Evolutionary conservation across 2,113 vertebrate species (phyloP), one percentile per base, ranked within the genome.

Genomic region (Patagioenas fasciata): DNA sequence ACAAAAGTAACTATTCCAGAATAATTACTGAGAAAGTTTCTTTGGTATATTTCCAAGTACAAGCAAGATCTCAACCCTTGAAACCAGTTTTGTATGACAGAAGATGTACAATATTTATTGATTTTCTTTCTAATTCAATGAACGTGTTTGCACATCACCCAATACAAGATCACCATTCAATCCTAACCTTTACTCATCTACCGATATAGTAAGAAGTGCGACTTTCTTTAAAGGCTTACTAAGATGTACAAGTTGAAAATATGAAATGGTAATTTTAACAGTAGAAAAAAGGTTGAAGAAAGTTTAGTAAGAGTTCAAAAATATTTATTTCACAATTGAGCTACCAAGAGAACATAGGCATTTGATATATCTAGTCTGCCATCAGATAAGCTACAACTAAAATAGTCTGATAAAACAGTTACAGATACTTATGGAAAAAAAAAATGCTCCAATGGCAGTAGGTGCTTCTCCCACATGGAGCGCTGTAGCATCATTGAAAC

Each of bases 81-180:
- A 12, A 81, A 31, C 7, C 32, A 42, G 24, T 44, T 95, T 14
- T 28, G 11, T 20, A 7, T 17, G 9, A 73, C 5, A 72, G 38
- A 40, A 72, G 15, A 60, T 5, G n/a, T 3, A 26, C 2, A 19
- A 2, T 24, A 66, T 13, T 9, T 47, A 9, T 31, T 44, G 44
- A n/a, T 71, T 34, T 91, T 54, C 4, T 65, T 86, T 86, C 54
- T 12, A 80, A 62, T 53, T 64, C 31, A 61, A 2, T 25, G 20
- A 48, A 58, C 0, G 0, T 12, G 0, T 48, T 71, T 29, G 4
- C 34, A 67, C 9, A 8, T 34, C 15, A 69, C 60, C n/a, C n/a
- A 70, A 10, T 32, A 19, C 9, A 44, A 51, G 24, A 50, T 9
- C 5, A 32, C 31, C 11, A 8, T 40, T 50, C 13, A 31, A 13